Base-by-base conservation (phyloP, 1,140 invertebrate species). In the Eulimnadia texana region DNA sequence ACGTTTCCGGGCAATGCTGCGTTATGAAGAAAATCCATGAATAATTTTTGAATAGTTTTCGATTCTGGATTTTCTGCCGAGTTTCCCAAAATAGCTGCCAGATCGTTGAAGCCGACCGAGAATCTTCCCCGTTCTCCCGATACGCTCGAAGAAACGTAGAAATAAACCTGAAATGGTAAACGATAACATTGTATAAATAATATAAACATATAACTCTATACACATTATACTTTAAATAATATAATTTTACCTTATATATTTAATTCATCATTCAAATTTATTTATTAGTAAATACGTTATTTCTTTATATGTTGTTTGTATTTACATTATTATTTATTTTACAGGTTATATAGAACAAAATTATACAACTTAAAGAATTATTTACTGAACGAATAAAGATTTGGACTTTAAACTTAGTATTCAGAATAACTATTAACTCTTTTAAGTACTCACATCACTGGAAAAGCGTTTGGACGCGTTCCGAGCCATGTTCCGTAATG, bases 11-110 rank as follows among this genome's bases (percentile, higher is more conserved):
- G 55, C 25, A 57, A 33, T 20, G 55, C 2, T 3, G 27, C 55
- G 28, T 57, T 27, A 27, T 29, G 27, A 33, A 57, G 27, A 20
- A 57, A 57, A 57, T 57, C 55, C 22, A 29, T 27, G 29, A 57
- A 57, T 11, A 57, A 20, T 10, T 57, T 20, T 20, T 57, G 55
- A 27, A 57, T 29, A 57, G 25, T 42, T 6, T 16, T 9, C n/a
- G 55, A 28, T 3, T 23, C 55, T 20, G 33, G 22, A 33, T 20
- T 20, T 3, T 2, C 19, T 9, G 55, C 22, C 3, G 55, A 23
- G 3, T 57, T 57, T 23, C 33, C 33, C 33, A 42, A 16, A 42
- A 42, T 42, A 16, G 33, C 33, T 6, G 33, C 33, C 33, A 42
- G 33, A 42, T 42, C 33, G 33, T 42, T 42, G 6, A 42, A 16